phyloP scores from a whole-genome alignment of 2,113 vertebrate genomes.

The Loxodonta africana region DNA sequence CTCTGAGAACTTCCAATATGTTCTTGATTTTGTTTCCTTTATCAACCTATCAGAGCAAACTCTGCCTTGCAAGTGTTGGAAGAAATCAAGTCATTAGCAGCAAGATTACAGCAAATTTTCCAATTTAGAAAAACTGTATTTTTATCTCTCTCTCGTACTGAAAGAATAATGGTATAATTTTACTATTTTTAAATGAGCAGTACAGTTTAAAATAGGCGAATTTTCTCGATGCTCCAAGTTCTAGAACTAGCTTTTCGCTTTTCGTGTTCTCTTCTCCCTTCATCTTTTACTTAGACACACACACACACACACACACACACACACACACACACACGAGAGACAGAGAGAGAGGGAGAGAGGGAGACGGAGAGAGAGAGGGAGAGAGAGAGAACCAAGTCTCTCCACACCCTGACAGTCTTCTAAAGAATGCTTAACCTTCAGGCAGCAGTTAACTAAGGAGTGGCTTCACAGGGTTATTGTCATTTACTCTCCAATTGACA shows the following conservation, averaged over 20 bases:
- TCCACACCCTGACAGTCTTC: not conserved
- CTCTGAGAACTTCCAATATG: conserved; percentile 85
- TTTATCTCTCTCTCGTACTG: conserved; percentile 79
- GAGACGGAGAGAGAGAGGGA: no score
- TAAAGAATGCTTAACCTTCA: conserved; percentile 71
- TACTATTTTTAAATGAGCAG: conserved; percentile 83
- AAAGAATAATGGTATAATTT: conserved; percentile 85
- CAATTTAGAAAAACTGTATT: conserved; percentile 88
- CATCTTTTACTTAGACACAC: not conserved
- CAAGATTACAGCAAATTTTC: conserved; percentile 88
- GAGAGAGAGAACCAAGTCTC: not conserved
- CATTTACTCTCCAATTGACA: conserved; percentile 79
- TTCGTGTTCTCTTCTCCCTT: not conserved
- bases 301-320: not conserved
- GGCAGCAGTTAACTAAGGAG: conserved; percentile 82
- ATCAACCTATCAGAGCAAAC: conserved; percentile 87
- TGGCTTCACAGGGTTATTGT: conserved; percentile 67
- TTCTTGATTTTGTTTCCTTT: conserved; percentile 88
- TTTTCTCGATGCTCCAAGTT: conserved; percentile 64
- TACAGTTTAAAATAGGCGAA: conserved; percentile 81
- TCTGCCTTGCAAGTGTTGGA: conserved; percentile 86
- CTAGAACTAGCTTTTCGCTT: conserved; percentile 51
- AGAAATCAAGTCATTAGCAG: conserved; percentile 90
- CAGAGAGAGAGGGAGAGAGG: no score
- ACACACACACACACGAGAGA: not conserved